phyloP scores from a whole-genome alignment of 2,113 vertebrate genomes.

The Odocoileus hemionus region DNA sequence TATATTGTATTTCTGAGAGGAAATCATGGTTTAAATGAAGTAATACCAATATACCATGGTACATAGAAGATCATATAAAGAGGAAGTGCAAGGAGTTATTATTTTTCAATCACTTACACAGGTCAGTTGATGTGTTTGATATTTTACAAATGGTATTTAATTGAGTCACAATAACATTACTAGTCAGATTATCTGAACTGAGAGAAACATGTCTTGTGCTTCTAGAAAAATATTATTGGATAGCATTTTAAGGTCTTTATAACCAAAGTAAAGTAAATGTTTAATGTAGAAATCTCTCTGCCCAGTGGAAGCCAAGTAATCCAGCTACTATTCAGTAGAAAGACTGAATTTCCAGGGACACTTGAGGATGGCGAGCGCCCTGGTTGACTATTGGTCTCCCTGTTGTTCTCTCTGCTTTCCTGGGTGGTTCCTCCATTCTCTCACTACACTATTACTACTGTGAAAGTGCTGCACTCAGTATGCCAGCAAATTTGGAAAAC shows the following conservation, averaged over 20 bases:
- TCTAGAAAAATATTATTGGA: neutral
- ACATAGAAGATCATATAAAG: neutral
- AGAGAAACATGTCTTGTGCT: neutral
- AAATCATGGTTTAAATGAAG: neutral
- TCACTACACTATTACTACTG: neutral
- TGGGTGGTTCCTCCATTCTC: neutral
- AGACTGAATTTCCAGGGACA: neutral
- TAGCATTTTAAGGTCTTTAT: neutral
- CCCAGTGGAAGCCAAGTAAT: neutral
- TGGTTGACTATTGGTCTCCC: neutral
- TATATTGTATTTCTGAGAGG: neutral
- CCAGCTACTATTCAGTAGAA: neutral
- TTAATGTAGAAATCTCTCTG: neutral
- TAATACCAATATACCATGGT: neutral
- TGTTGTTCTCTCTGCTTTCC: neutral
- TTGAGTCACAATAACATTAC: neutral
- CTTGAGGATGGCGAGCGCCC: rapidly evolving
- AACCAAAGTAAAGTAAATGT: conserved; percentile 22
- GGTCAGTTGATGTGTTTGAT: neutral
- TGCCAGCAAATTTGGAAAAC: neutral
- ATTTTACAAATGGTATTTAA: neutral
- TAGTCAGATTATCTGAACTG: neutral
- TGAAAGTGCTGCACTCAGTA: neutral
- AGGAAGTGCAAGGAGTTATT: neutral
- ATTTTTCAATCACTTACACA: neutral